A percentile compares a stretch with the other conserved stretches of the same genome.
Conservation (phyloP, 2,888 invertebrate species). For the Tiphia femorata region DNA sequence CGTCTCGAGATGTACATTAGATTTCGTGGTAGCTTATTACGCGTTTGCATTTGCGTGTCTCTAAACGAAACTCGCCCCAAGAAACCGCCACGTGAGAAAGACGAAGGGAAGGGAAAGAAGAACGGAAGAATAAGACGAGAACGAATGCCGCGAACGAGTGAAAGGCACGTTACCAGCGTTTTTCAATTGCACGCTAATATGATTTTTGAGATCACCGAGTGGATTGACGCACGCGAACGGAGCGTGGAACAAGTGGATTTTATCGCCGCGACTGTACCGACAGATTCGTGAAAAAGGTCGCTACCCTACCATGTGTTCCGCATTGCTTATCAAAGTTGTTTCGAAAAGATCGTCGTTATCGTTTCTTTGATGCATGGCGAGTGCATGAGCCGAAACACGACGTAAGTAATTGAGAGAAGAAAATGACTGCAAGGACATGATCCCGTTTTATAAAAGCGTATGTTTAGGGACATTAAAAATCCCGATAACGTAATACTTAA, state of each 20-base stretch:
- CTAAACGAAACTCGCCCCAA: too few species aligned
- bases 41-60: conserved; percentile 32
- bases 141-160: conserved; percentile 7
- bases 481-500: not conserved
- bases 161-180: conserved; percentile 12
- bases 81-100: not conserved
- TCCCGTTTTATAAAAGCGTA: too few species aligned
- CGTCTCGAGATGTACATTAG: conserved; percentile 25
- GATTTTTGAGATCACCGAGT: conserved; percentile 16
- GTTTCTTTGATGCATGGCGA: too few species aligned
- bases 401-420: too few species aligned
- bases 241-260: not conserved
- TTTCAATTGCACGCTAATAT: conserved; percentile 31
- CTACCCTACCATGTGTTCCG: too few species aligned
- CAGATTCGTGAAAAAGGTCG: not conserved
- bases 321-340: too few species aligned
- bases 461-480: too few species aligned
- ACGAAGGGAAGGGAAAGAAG: not conserved
- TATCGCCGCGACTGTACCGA: too few species aligned
- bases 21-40: conserved; percentile 31
- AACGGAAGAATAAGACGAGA: not conserved
- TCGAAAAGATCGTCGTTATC: too few species aligned
- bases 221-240: conserved; percentile 18
- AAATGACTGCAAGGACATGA: too few species aligned
- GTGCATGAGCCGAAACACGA: too few species aligned